These are phyloP conservation scores for Trichosurus vulpecula DNA, from an alignment of 2,797 vertebrate species.

Conservation along the genomic window DNA sequence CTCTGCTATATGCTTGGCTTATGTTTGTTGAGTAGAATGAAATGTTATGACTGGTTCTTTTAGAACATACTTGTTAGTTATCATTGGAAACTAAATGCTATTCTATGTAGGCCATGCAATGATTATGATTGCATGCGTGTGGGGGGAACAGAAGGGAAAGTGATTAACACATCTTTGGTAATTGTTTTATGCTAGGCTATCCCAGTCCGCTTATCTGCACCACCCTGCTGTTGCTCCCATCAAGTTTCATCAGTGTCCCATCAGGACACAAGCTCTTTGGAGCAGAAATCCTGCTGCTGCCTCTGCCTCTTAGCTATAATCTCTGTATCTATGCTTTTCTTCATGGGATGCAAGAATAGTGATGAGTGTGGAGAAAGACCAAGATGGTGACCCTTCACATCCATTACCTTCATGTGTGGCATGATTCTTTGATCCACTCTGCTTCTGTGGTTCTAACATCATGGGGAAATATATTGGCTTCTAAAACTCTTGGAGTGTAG, in stretches of 20 bases:
- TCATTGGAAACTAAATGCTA: constrained; percentile 50
- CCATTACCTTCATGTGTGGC: background rate
- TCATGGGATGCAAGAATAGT: background rate
- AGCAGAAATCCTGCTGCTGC: background rate
- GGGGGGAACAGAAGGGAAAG: constrained; percentile 32
- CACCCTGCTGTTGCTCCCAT: constrained; percentile 53
- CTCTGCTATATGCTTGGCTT: background rate
- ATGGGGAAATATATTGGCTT: constrained; percentile 33
- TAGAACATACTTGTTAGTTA: constrained; percentile 46
- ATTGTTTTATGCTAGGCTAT: constrained; percentile 51
- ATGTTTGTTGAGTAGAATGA: background rate
- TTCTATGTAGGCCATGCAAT: constrained; percentile 30
- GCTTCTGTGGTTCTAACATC: background rate
- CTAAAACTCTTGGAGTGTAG: background rate
- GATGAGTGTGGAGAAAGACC: rapidly evolving
- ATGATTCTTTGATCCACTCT: background rate
- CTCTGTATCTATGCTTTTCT: background rate
- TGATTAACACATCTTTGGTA: constrained; percentile 67
- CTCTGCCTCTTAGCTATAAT: background rate
- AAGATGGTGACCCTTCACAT: background rate
- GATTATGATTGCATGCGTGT: constrained; percentile 37
- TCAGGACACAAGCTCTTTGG: constrained; percentile 14
- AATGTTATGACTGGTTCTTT: constrained; percentile 47
- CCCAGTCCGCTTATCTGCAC: constrained; percentile 57
- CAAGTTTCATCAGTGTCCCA: constrained; percentile 48